Base-by-base conservation (phyloP, 2,888 invertebrate species). In the Maniola hyperantus region DNA sequence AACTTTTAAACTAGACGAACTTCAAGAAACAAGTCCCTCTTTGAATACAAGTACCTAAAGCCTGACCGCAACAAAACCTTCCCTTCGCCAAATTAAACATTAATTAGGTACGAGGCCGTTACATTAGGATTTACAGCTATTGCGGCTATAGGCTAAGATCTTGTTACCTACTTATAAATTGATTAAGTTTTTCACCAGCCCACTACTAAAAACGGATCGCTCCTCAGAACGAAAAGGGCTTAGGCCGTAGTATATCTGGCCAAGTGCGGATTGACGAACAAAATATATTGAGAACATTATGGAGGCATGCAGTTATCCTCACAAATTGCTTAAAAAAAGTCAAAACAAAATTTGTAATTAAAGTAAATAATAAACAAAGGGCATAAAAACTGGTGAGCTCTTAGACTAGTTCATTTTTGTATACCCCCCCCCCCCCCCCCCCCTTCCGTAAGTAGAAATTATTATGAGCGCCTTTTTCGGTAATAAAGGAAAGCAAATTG, bases 1-100 rank as follows among this genome's bases (percentile, higher is more conserved):
- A 18, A 20, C 51, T 26, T 33, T 6, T 7, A 13, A 53, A 53
- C 5, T 53, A 8, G 5, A 53, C n/a, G 15, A 5, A 36, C 36
- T 15, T 10, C 13, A n/a, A 7, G 7, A 58, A 58, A 18, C 13
- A 51, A 60, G 13, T 26, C 13, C 0, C 8, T 7, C 36, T 64
- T 48, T 57, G 46, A 36, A 36, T 10, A 2, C 20, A 50, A 18
- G 10, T 46, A n/a, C n/a, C 46, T 26, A 55, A 36, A 18, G 34
- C 39, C 39, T 11, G 15, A 39, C 57, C 57, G 20, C 64, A 36
- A 57, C 48, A 34, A 46, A 54, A 7, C 26, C 18, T 15, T 20
- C 36, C 48, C 36, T 36, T 15, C 10, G 18, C 46, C 6, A 60
- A 60, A 65, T 60, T 65, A 48, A 60, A 60, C 44, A 65, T 65